Evolutionary conservation across 2,797 vertebrate genomes (phyloP).

Genomic region (Chaetodon trifasciatus): DNA sequence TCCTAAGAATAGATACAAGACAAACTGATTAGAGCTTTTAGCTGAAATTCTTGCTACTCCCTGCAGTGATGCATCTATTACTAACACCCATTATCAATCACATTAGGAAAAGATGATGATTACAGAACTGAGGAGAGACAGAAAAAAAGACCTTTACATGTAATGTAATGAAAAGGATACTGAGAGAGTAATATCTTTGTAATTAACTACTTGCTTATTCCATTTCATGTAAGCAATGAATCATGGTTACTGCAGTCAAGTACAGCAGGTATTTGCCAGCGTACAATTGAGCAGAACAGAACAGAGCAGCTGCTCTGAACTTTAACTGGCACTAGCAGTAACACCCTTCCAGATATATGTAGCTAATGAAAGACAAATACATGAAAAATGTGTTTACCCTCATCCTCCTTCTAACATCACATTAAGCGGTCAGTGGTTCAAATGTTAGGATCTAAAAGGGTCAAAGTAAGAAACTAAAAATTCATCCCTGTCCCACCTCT

Average conservation of each 20-base stretch:
- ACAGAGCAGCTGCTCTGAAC: not conserved
- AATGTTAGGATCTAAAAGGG: not conserved
- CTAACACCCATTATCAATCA: slow-evolving; percentile 40
- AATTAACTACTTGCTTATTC: slow-evolving; percentile 23
- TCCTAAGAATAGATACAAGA: slow-evolving; percentile 82
- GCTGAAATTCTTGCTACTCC: slow-evolving; percentile 2
- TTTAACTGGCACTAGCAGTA: not conserved
- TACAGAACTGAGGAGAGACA: slow-evolving; percentile 26
- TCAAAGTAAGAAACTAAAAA: not conserved
- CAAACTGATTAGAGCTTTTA: slow-evolving; percentile 52
- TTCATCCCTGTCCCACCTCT: slow-evolving; percentile 84
- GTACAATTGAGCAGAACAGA: not conserved
- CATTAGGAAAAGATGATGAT: slow-evolving; percentile 11
- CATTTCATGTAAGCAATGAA: slow-evolving; percentile 2
- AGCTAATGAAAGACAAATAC: not conserved
- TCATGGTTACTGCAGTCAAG: slow-evolving; percentile 8
- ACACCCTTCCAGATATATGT: not conserved
- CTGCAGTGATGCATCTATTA: slow-evolving; percentile 28
- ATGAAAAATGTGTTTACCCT: not conserved
- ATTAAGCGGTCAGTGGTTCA: not conserved
- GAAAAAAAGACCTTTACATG: slow-evolving; percentile 26
- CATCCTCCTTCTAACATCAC: not conserved
- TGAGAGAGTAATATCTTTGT: slow-evolving; percentile 2
- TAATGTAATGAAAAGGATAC: slow-evolving; percentile 15
- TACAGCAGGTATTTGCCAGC: not conserved